Evolutionary conservation across 2,113 vertebrate genomes (phyloP), one percentile per base, ranked within the genome.

Genomic region (Menura novaehollandiae): DNA sequence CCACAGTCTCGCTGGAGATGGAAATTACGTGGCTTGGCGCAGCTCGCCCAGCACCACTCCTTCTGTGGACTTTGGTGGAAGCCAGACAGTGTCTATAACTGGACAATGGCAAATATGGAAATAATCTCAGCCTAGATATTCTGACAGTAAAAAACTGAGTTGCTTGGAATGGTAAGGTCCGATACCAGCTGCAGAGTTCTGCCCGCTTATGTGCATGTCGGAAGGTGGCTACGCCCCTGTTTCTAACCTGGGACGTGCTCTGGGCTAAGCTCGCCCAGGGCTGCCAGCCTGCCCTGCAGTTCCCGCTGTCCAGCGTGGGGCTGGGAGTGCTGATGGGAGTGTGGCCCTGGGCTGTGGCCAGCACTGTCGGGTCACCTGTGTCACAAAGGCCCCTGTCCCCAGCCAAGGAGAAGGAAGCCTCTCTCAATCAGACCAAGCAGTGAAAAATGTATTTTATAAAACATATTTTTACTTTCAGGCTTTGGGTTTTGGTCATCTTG

Each of bases 391-490:
- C 28, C 1, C 44, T 4, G 22, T 15, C 6, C 53, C 27, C 53
- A 17, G 52, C 22, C 47, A 4, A 21, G 69, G 2, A 39, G 35
- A 33, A 87, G 44, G 47, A 82, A 51, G 15, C 44, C 8, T 78
- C 33, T 64, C 71, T 43, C 49, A 15, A 15, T 7, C 14, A 67
- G 33, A 59, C 33, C 0, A 0, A 60, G 66, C 7, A 44, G 35
- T 49, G 56, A 78, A 80, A 88, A 91, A 21, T 28, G 10, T 43
- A 12, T 86, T 91, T 67, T 80, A 60, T 35, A 74, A 79, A 85
- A 56, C 41, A 1, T 24, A 80, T 87, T 92, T 95, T 96, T 96
- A 84, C 89, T 92, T 93, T 87, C 76, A 78, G 51, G 67, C 94
- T 91, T 83, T 12, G 76, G 51, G 68, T 11, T 93, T 94, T 89